These are phyloP conservation scores for Drosophila mayri DNA, from an alignment of 1,140 invertebrate species.

Conservation along the genomic window DNA sequence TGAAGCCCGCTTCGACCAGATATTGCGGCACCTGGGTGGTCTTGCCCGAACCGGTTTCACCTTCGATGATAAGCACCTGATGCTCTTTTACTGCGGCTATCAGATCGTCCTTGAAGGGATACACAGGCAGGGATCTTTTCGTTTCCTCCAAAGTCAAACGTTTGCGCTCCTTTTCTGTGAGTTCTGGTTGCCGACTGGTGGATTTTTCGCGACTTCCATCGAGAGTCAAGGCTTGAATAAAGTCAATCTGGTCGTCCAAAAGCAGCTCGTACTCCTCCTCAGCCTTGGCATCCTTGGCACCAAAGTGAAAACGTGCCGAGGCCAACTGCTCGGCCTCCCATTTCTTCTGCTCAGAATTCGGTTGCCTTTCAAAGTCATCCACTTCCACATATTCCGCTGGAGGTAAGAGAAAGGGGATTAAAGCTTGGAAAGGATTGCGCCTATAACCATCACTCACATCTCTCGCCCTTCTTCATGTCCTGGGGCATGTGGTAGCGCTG, in stretches of 20 bases:
- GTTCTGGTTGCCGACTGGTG: constrained; percentile 86
- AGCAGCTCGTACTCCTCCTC: constrained; percentile 96
- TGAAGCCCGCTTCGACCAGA: constrained; percentile 96
- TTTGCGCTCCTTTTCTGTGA: constrained; percentile 90
- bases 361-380: constrained; percentile 93
- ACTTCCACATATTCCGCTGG: constrained; percentile 92
- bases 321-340: constrained; percentile 99
- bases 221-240: constrained; percentile 96
- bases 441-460: constrained; percentile 66
- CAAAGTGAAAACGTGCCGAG: constrained; percentile 95
- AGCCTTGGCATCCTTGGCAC: constrained; percentile 90
- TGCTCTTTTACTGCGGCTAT: constrained; percentile 95
- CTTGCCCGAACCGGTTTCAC: constrained; percentile 99
- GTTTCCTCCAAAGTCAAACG: constrained; percentile 96
- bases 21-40: constrained; percentile 99
- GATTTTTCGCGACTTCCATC: constrained; percentile 91
- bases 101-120: constrained; percentile 95
- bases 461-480: constrained; percentile 89
- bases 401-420: not conserved
- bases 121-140: constrained; percentile 96
- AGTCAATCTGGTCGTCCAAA: constrained; percentile 98
- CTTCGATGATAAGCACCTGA: constrained; percentile 98
- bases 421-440: fast-evolving
- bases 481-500: constrained; percentile 97
- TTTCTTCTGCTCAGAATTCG: constrained; percentile 97